phyloP scores from a whole-genome alignment of 2,888 invertebrate species.

The Phanerotoma sp. region DNA sequence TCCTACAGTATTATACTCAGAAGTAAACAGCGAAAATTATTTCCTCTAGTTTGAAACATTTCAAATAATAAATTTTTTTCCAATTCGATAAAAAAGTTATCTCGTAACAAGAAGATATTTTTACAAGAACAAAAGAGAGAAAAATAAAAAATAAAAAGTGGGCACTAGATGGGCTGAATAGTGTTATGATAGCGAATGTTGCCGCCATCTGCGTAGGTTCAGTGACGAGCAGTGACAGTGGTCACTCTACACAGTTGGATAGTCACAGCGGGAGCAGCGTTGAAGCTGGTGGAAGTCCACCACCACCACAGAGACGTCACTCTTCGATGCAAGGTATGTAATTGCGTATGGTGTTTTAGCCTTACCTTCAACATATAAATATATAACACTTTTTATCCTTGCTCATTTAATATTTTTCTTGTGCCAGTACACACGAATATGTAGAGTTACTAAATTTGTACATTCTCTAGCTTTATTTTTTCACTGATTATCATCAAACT shows the following conservation, averaged over 20 bases:
- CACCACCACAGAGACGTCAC: conserved; percentile 60
- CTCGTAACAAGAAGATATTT: too few species aligned
- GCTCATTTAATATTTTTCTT: not conserved
- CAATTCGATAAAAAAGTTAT: too few species aligned
- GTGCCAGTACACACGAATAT: not conserved
- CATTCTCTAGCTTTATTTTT: too few species aligned
- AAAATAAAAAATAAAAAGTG: conserved; percentile 2
- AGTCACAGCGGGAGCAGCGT: conserved; percentile 65
- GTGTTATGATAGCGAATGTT: conserved; percentile 55
- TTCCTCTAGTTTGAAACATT: too few species aligned
- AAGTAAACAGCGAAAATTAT: not conserved
- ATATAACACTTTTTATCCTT: not conserved
- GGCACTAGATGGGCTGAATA: conserved; percentile 26
- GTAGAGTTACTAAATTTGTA: too few species aligned
- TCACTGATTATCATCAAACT: too few species aligned
- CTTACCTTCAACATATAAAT: too few species aligned
- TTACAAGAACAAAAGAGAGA: conserved; percentile 8
- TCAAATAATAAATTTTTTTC: too few species aligned
- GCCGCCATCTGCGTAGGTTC: conserved; percentile 65
- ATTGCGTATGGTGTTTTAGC: conserved; percentile 19
- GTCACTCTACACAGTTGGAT: conserved; percentile 77
- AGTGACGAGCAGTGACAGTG: conserved; percentile 89
- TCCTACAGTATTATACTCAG: conserved; percentile 4
- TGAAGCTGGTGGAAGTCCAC: conserved; percentile 60
- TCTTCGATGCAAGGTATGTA: conserved; percentile 61